Conservation (phyloP, 2,113 vertebrate genomes). For the Dendropsophus ebraccatus region DNA sequence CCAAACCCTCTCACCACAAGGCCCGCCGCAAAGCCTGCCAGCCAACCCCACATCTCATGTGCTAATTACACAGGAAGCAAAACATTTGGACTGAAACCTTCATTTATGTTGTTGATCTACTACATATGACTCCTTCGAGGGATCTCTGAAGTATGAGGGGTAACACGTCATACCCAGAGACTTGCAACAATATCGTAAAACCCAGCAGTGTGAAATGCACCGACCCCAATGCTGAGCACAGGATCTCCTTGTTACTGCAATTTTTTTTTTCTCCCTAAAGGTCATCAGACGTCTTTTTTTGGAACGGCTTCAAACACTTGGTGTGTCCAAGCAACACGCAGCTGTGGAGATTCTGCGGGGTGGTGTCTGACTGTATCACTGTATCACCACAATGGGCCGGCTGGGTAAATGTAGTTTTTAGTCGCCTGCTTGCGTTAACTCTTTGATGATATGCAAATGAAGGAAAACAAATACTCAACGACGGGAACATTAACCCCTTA, state of each 20-base stretch:
- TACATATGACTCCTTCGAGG: constrained; percentile 25
- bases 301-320: constrained; percentile 27
- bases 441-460: neutral
- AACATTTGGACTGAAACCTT: constrained; percentile 26
- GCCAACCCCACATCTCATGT: constrained; percentile 37
- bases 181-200: constrained; percentile 26
- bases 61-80: constrained; percentile 44
- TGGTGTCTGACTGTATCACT: neutral
- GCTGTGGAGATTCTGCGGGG: constrained; percentile 16
- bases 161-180: constrained; percentile 20
- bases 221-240: neutral
- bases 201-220: neutral
- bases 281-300: constrained; percentile 38
- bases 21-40: neutral
- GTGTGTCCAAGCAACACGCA: constrained; percentile 32
- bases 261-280: constrained; percentile 21
- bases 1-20: neutral
- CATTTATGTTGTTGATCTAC: constrained; percentile 33
- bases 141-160: neutral
- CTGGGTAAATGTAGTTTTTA: neutral
- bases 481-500: too few relatives aligned
- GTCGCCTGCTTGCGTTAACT: neutral
- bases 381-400: neutral
- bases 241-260: constrained; percentile 2
- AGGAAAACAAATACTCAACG: too few relatives aligned